Conservation (phyloP, 1,140 invertebrate genomes). For the Euura saliciscinereae region DNA sequence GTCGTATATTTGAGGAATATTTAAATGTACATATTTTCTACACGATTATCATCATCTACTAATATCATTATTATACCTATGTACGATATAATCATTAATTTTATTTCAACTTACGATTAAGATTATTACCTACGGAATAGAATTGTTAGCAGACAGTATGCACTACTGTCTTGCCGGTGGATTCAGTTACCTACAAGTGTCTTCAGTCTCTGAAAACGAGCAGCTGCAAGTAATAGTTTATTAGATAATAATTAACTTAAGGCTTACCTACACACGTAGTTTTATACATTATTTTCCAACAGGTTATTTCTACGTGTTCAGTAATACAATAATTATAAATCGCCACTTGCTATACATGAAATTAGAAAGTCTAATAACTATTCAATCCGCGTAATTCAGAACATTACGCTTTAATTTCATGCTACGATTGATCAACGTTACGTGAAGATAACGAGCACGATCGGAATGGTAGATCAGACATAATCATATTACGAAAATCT, state of each 20-base stretch:
- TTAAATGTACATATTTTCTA: neutral
- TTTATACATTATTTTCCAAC: neutral
- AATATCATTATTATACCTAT: neutral
- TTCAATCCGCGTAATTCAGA: neutral
- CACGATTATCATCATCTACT: neutral
- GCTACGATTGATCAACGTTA: neutral
- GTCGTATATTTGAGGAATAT: neutral
- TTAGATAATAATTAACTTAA: no score
- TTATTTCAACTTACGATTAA: neutral
- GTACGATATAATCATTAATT: neutral
- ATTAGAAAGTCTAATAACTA: neutral
- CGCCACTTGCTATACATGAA: neutral
- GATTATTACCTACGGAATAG: neutral
- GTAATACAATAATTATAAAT: neutral
- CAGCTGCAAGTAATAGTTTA: neutral
- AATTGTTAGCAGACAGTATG: neutral
- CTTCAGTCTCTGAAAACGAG: neutral
- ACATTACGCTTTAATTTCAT: neutral
- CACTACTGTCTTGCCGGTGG: slow-evolving; percentile 9
- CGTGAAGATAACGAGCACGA: no score
- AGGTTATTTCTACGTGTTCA: neutral
- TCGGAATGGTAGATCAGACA: no score
- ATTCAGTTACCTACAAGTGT: slow-evolving; percentile 9
- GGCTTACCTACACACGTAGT: neutral
- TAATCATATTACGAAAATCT: no score